Evolutionary conservation across 92 coral and sea anemone genomes (phyloP), one percentile per base, ranked within the genome.

Genomic region (Phenganax marumi): DNA sequence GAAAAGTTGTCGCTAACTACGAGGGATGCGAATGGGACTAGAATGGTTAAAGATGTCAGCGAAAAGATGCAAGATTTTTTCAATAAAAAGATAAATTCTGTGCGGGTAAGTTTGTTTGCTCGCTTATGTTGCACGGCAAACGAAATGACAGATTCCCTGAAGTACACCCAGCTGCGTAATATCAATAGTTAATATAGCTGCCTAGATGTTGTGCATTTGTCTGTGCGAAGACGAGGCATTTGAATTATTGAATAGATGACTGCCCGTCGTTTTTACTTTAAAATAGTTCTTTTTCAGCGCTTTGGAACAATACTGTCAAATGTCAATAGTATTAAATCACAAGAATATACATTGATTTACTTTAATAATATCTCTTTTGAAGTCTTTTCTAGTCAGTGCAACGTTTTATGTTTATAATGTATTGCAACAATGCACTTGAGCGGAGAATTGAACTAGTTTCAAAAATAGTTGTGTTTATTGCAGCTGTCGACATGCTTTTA

Each of bases 31-130:
- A 78, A 78, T 63, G 83, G 83, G 57, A 78, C 71, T 43, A 63
- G 81, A 22, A 50, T 79, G 85, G 72, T 88, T 68, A 78, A 74
- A 49, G 82, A 75, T n/a, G 61, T 46, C 13, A 53, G 82, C 86
- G 72, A 33, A 49, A 55, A 55, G 90, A 76, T 70, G 64, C 25
- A 24, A 74, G 68, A 61, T 17, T 61, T 43, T 66, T 53, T 78
- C 73, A 63, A 52, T 66, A 60, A 78, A 47, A 78, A 78, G 63
- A 63, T 78, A 14, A 63, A 78, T 49, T 78, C 83, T 57, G 17
- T 78, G 73, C 66, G 73, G 73, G 83, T 78, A 78, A 47, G 83
- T 13, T 13, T 56, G 7, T 13, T 18, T 18, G 25, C 21, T 63
- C 26, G 22, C 70, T 18, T 10, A 63, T 74, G 49, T 18, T 12